A percentile compares a stretch with the other conserved stretches of the same genome.
These are phyloP conservation scores for Coelopa pilipes DNA, from an alignment of 2,888 invertebrate species.

Conservation along the genomic window DNA sequence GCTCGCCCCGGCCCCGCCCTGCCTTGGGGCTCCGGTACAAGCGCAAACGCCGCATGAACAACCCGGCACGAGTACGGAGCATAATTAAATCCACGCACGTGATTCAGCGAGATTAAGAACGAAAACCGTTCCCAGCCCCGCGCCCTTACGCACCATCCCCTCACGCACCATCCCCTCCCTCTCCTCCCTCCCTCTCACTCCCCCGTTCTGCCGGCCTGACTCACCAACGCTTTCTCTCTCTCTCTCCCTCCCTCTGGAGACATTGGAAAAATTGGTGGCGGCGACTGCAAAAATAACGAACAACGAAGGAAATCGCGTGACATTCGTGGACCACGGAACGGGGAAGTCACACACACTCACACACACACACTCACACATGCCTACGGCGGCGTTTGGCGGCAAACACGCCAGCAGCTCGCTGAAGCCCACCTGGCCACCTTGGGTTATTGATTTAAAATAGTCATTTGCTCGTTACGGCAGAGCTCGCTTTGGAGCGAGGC, in stretches of 20 bases:
- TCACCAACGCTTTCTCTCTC: too few relatives aligned
- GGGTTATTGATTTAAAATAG: neutral
- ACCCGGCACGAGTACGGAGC: neutral
- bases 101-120: neutral
- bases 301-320: constrained; percentile 20
- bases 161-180: too few relatives aligned
- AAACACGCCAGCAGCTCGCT: neutral
- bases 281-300: too few relatives aligned
- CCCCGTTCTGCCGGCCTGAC: too few relatives aligned
- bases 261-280: too few relatives aligned
- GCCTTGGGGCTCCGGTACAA: neutral
- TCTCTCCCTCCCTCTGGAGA: too few relatives aligned
- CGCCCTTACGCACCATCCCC: too few relatives aligned
- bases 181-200: too few relatives aligned
- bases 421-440: neutral
- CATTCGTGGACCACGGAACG: neutral
- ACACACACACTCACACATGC: neutral
- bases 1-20: neutral
- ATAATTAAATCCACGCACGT: constrained; percentile 30
- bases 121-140: neutral
- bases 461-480: too few relatives aligned
- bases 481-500: too few relatives aligned
- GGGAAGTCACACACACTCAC: constrained; percentile 4
- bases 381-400: neutral
- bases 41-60: neutral